These are phyloP conservation scores for Caenorhabditis sp. DNA, from an alignment of 2,888 invertebrate species.

Conservation along the genomic window DNA sequence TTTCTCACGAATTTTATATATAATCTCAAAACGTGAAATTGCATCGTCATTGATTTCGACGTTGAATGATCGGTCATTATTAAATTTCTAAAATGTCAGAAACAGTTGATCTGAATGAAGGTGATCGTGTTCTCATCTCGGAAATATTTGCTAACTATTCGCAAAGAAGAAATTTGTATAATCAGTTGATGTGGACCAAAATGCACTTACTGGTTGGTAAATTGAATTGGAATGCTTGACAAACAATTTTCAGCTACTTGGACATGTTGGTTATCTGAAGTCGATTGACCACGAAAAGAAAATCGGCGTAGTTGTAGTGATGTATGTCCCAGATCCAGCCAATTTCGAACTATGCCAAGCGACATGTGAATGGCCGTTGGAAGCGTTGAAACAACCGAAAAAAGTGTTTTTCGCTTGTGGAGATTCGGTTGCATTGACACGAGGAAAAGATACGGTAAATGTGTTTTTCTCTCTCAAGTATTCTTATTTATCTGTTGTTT, in stretches of 20 bases:
- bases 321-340: conserved; percentile 10
- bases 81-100: neutral
- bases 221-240: neutral
- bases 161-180: conserved; percentile 25
- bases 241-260: conserved; percentile 23
- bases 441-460: conserved; percentile 2
- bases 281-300: conserved; percentile 5
- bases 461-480: no score
- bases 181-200: conserved; percentile 35
- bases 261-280: conserved; percentile 27
- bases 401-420: conserved; percentile 17
- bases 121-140: conserved; percentile 33
- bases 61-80: neutral
- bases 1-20: neutral
- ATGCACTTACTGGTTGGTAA: conserved; percentile 26
- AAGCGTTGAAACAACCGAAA: conserved; percentile 12
- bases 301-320: conserved; percentile 14
- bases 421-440: conserved; percentile 20
- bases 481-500: no score
- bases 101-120: conserved; percentile 3
- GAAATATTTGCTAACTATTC: conserved; percentile 25
- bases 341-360: conserved; percentile 14
- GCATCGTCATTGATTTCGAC: neutral
- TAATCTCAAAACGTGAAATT: neutral
- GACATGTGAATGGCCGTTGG: conserved; percentile 33